Conservation (phyloP, 1,140 invertebrate species). For the Drosophila subobscura region DNA sequence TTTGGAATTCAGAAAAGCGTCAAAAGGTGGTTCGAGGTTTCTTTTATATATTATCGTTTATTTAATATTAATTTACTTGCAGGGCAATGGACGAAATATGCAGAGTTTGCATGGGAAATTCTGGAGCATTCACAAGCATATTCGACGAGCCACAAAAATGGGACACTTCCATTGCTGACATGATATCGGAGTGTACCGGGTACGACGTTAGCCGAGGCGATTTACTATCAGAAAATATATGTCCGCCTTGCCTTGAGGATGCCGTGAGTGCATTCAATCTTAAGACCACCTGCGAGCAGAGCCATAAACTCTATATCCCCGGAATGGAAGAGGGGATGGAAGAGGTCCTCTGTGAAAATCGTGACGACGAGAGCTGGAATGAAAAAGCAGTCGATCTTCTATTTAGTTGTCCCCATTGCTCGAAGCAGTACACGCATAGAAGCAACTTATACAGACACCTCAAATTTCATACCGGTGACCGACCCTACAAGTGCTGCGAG, state of each 20-base stretch:
- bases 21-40: too few species aligned
- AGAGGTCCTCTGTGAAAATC: neutral
- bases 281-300: neutral
- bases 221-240: neutral
- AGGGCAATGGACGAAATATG: neutral
- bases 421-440: too few species aligned
- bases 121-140: neutral
- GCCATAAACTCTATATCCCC: neutral
- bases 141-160: neutral
- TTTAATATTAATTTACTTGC: neutral
- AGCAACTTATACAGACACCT: neutral
- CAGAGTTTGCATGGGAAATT: neutral
- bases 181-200: neutral
- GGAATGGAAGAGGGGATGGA: neutral
- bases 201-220: neutral
- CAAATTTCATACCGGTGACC: neutral
- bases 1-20: too few species aligned
- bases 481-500: conserved; percentile 4
- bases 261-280: neutral
- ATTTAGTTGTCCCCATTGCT: too few species aligned
- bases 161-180: neutral
- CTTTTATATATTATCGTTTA: too few species aligned
- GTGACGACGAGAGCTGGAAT: too few species aligned
- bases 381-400: too few species aligned
- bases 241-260: neutral